A percentile compares a stretch with the other conserved stretches of the same genome.
phyloP scores from a whole-genome alignment of 2,113 vertebrate species.

The Microtus oregoni region DNA sequence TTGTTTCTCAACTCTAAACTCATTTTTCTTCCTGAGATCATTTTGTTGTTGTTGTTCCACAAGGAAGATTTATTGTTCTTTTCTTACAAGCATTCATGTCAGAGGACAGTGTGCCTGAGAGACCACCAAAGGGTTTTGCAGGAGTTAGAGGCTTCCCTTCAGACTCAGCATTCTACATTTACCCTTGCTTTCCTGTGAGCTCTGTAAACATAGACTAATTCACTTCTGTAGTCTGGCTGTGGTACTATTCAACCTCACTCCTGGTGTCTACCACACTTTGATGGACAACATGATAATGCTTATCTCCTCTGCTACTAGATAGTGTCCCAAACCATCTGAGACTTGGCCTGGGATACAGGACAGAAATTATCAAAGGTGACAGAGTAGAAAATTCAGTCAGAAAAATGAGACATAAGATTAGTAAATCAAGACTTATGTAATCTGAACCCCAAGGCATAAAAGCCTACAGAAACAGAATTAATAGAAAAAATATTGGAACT shows the following conservation, averaged over 20 bases:
- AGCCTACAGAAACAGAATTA: conserved; percentile 45
- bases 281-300: not conserved
- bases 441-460: not conserved
- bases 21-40: not conserved
- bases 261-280: too few relatives aligned
- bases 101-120: not conserved
- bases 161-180: too few relatives aligned
- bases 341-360: fast-evolving
- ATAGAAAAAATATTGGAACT: conserved; percentile 47
- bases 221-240: not conserved
- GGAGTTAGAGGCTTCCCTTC: too few relatives aligned
- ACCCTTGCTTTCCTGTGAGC: not conserved
- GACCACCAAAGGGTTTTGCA: not conserved
- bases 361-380: not conserved
- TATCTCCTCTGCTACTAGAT: not conserved
- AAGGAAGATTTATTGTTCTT: not conserved
- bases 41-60: not conserved
- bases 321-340: not conserved
- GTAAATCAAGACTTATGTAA: not conserved
- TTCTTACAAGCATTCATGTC: not conserved
- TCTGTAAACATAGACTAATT: not conserved
- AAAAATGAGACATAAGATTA: not conserved
- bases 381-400: not conserved
- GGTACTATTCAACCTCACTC: too few relatives aligned
- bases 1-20: not conserved